These are phyloP conservation scores for Margarornis squamiger DNA, from an alignment of 2,797 vertebrate species.

Conservation along the genomic window DNA sequence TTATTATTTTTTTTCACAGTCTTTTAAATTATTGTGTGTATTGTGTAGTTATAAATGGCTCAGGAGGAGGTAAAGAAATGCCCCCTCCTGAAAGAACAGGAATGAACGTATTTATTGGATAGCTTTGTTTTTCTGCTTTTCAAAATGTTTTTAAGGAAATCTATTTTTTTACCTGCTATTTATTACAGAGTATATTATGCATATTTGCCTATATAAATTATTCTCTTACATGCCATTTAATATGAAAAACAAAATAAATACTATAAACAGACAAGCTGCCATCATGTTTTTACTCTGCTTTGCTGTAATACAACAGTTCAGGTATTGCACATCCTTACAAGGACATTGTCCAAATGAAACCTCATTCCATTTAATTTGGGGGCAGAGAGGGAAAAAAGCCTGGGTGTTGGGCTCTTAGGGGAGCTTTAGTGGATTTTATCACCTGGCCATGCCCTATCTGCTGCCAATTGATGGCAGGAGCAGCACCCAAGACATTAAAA, in stretches of 20 bases:
- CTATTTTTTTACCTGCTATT: slow-evolving; percentile 38
- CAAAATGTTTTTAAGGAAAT: neutral
- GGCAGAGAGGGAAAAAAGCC: neutral
- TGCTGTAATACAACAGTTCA: neutral
- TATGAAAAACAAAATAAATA: neutral
- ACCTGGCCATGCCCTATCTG: accelerated
- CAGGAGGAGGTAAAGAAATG: neutral
- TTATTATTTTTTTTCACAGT: too few relatives aligned
- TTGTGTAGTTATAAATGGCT: neutral
- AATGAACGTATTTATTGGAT: neutral
- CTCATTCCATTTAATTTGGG: neutral
- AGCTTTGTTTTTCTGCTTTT: neutral
- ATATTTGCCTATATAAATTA: neutral
- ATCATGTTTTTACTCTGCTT: accelerated
- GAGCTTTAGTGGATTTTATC: neutral
- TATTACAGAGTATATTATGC: slow-evolving; percentile 4
- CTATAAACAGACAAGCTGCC: neutral
- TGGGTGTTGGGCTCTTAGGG: neutral
- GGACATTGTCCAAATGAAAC: neutral
- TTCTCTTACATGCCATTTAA: neutral
- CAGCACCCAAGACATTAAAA: neutral
- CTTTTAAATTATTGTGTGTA: neutral
- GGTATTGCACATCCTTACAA: neutral
- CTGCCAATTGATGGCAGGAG: neutral
- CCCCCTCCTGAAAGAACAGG: neutral